phyloP scores from a whole-genome alignment of 2,797 vertebrate genomes.

The Thaleichthys pacificus region DNA sequence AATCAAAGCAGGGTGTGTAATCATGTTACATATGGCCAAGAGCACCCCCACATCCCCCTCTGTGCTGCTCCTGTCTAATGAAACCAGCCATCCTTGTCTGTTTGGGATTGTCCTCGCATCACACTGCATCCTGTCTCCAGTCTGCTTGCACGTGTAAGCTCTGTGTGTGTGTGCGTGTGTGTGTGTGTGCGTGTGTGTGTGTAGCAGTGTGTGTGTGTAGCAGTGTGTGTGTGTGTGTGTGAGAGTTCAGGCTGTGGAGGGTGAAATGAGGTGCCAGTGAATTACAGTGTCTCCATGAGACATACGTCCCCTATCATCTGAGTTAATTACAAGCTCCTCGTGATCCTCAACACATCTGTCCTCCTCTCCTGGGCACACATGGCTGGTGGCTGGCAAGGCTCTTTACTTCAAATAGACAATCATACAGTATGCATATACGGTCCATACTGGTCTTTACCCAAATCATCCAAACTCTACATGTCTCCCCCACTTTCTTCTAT shows the following conservation, averaged over 20 bases:
- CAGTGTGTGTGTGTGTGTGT: not conserved
- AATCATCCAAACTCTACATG: not conserved
- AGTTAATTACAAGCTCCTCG: slow-evolving; percentile 20
- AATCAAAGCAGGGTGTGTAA: not conserved
- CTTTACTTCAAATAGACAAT: too few species aligned
- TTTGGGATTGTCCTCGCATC: not conserved
- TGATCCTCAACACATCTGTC: not conserved
- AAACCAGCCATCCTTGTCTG: not conserved
- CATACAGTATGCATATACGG: too few species aligned
- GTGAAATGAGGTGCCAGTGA: slow-evolving; percentile 15
- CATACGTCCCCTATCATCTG: slow-evolving; percentile 23
- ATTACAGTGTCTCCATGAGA: slow-evolving; percentile 5
- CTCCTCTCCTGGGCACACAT: not conserved
- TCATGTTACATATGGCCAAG: slow-evolving; percentile 1
- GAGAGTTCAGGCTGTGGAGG: not conserved
- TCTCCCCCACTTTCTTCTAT: too few species aligned
- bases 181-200: not conserved
- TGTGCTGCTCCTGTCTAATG: not conserved
- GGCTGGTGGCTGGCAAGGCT: too few species aligned
- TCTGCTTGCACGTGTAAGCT: not conserved
- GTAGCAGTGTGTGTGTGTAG: too few species aligned
- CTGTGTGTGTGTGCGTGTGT: not conserved
- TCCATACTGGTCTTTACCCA: not conserved
- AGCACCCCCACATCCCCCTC: not conserved
- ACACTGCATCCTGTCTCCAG: not conserved